Base-by-base conservation (phyloP, 2,113 vertebrate species). In the Tor tambroides region DNA sequence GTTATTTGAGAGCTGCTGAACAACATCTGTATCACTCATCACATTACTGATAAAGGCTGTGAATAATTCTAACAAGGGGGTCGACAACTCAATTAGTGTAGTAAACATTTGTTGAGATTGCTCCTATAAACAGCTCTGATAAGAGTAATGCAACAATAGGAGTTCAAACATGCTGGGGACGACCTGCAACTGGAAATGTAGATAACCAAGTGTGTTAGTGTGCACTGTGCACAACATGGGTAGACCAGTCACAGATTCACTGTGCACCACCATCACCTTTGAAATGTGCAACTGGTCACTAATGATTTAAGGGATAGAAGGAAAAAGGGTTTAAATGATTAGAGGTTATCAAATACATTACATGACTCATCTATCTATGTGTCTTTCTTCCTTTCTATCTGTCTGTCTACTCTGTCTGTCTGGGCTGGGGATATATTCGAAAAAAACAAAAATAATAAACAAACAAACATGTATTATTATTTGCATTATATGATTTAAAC, bases 51-150 rank as follows among this genome's bases (percentile, higher is more conserved):
- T 91, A 87, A 90, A 80, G 51, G 38, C 85, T 84, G 32, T 85
- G 71, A 87, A 87, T 86, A 87, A 86, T 87, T 86, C 77, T 80
- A 83, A 74, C 87, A 87, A 69, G 80, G 88, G 71, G 85, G 83
- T 89, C 59, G 19, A 83, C 87, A 87, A 85, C 88, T 82, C 84
- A 89, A 89, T 89, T 92, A 90, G 87, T 63, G 71, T 30, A 38
- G 61, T 81, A 86, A 86, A 86, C 85, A 88, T 84, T 86, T 85
- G 32, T 71, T 88, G 51, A 79, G 41, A 85, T 77, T 87, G 69
- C 38, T 43, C 65, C 79, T 28, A 77, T 67, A 87, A 91, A 87
- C 72, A 59, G 15, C 56, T 69, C 41, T 41, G 90, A 90, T 88
- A 89, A 89, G 81, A 80, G 76, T 41, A 82, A 69, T 11, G 74